Base-by-base conservation (phyloP, 1,140 invertebrate species). In the Dreissena rostriformis region DNA sequence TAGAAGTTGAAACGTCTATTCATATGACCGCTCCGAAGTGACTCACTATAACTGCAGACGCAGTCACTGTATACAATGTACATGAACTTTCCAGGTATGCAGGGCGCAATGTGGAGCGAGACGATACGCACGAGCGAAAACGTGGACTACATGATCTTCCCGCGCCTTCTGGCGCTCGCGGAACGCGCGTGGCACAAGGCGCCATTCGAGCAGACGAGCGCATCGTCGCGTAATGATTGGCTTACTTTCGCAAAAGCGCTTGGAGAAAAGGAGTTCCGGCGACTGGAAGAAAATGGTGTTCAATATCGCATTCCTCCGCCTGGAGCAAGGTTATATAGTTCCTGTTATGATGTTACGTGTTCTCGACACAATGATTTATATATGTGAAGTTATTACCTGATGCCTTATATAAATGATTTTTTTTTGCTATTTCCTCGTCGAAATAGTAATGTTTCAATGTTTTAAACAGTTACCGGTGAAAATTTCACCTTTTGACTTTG, bases 141-240 rank as follows among this genome's bases (percentile, higher is more conserved):
- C 15, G 7, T 89, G 14, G 78, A 88, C 26, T 73, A 86, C n/a
- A 89, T 88, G 85, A 75, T 87, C 19, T 89, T 84, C 29, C 89
- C 89, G 0, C 81, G 88, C 8, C 22, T 90, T 17, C 66, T 90
- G 17, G 89, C 90, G 39, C 24, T 88, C 15, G 90, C 90, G 10
- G 89, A 90, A 63, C 24, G 88, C 19, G 85, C 87, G 10, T 90
- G 90, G 90, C 82, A 88, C 76, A 81, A 88, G 72, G 88, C 89
- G 0, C 72, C 61, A 17, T 90, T 87, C 80, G 89, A 90, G 68
- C 61, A 67, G 12, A 49, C 11, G 6, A 61, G 67, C 22, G 49
- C 57, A 10, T 26, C 29, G 10, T 71, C 57, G 10, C 39, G 74
- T 17, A 19, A 2, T 17, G 75, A 79, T 39, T 75, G 79, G 76